Evolutionary conservation across 2,797 vertebrate species (phyloP).

Genomic region (Yasuhikotakia modesta): DNA sequence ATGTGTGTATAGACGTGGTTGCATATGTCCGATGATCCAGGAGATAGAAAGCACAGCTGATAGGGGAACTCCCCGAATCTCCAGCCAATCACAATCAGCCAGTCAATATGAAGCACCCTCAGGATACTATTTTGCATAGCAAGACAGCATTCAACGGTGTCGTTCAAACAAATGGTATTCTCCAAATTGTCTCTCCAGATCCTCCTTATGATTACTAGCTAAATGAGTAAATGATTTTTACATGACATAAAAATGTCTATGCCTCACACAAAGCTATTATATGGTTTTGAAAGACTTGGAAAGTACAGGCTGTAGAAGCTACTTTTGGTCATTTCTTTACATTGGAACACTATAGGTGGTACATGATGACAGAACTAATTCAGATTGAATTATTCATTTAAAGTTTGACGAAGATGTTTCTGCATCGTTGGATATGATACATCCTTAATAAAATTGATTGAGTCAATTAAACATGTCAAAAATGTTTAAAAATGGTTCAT

Average conservation of each 20-base stretch:
- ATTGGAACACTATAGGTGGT: not conserved
- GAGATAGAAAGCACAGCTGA: too few relatives aligned
- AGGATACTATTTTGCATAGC: conserved; percentile 10
- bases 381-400: not conserved
- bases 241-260: not conserved
- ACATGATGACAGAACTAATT: not conserved
- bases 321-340: not conserved
- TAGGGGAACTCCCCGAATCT: conserved; percentile 8
- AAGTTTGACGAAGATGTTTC: not conserved
- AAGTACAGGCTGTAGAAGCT: not conserved
- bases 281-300: not conserved
- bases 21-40: conserved; percentile 7
- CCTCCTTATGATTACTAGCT: not conserved
- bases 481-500: too few relatives aligned
- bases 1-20: conserved; percentile 17
- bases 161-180: conserved; percentile 6
- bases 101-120: too few relatives aligned
- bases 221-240: not conserved
- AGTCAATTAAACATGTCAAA: too few relatives aligned
- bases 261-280: not conserved
- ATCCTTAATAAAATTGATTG: not conserved
- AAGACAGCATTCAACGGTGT: not conserved
- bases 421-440: too few relatives aligned
- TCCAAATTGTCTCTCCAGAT: not conserved
- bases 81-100: conserved; percentile 36